phyloP scores from a whole-genome alignment of 2,797 vertebrate species.

The Limosa lapponica region DNA sequence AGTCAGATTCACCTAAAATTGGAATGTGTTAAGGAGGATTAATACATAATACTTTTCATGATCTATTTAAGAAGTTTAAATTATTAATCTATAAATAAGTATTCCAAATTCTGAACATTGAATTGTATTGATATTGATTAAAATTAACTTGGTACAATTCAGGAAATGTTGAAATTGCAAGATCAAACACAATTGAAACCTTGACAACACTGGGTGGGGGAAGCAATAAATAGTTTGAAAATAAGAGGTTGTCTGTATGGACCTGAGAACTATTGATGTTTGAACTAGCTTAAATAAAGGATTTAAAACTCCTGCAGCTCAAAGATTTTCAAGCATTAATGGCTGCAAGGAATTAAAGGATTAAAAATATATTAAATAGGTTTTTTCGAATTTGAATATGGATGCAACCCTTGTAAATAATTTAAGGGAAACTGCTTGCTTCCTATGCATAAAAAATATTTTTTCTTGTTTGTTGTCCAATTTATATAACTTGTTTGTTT shows the following conservation, averaged over 20 bases:
- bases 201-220: background rate
- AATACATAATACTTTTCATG: background rate
- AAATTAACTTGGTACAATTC: background rate
- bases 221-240: conserved; percentile 4
- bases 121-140: background rate
- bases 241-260: background rate
- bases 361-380: background rate
- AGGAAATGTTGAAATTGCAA: background rate
- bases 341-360: conserved; percentile 45
- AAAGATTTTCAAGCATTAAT: conserved; percentile 44
- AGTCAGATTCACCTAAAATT: conserved; percentile 10
- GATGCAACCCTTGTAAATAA: background rate
- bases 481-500: background rate
- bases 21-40: conserved; percentile 19
- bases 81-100: conserved; percentile 18
- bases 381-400: conserved; percentile 4
- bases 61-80: conserved; percentile 36
- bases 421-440: background rate
- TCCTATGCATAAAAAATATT: background rate
- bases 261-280: background rate
- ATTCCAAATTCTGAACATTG: background rate
- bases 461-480: background rate
- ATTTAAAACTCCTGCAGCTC: conserved; percentile 22
- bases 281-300: conserved; percentile 35
- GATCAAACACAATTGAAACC: background rate